These are phyloP conservation scores for Lepus townsendii DNA, from an alignment of 2,797 vertebrate species.

Conservation along the genomic window DNA sequence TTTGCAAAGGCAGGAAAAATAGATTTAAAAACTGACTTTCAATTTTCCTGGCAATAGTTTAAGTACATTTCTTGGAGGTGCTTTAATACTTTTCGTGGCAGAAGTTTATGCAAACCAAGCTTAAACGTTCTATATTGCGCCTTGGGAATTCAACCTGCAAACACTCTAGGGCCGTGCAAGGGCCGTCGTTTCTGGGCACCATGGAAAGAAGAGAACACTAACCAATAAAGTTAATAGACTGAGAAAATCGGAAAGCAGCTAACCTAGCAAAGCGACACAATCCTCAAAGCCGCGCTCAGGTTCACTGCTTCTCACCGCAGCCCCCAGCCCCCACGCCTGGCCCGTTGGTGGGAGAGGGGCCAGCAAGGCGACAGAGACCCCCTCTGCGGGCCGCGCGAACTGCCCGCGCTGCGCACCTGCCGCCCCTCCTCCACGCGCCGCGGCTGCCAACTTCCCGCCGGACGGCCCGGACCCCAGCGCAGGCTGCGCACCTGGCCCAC, in stretches of 20 bases:
- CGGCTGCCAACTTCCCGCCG: not conserved
- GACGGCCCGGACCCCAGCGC: not conserved
- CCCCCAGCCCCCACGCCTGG: not conserved
- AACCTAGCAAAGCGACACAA: not conserved
- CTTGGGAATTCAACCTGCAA: constrained; percentile 20
- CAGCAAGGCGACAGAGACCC: not conserved
- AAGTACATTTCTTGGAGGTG: constrained; percentile 54
- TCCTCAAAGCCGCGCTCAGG: not conserved
- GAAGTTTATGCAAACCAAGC: constrained; percentile 74
- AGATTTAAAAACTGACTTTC: constrained; percentile 47
- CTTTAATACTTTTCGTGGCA: constrained; percentile 50
- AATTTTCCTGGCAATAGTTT: constrained; percentile 5
- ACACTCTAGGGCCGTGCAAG: not conserved
- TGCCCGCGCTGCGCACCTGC: constrained; percentile 70
- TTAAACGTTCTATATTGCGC: constrained; percentile 52
- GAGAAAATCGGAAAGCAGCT: not conserved
- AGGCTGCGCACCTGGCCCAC: constrained; percentile 7
- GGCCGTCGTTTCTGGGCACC: not conserved
- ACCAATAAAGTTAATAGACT: not conserved
- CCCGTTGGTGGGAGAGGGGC: not conserved
- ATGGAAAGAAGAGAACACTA: not conserved
- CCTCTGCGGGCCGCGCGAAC: not conserved
- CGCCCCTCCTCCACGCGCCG: not conserved
- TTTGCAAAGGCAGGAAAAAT: constrained; percentile 18
- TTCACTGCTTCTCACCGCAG: not conserved